These are phyloP conservation scores for Limenitis arthemis DNA, from an alignment of 2,888 invertebrate genomes.

Conservation along the genomic window DNA sequence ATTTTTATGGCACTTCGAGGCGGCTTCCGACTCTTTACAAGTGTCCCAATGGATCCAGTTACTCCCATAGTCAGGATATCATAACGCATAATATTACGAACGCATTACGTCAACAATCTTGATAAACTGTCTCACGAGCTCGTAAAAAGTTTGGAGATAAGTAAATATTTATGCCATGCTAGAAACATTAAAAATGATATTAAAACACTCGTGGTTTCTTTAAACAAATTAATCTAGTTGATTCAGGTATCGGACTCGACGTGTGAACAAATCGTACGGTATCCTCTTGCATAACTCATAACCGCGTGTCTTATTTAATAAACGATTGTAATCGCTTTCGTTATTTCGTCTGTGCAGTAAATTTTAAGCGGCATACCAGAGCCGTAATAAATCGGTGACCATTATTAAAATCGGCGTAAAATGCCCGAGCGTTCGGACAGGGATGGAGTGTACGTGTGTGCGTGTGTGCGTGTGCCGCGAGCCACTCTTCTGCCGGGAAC, in stretches of 20 bases:
- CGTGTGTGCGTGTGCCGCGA: constrained; percentile 17
- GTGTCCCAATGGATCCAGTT: constrained; percentile 46
- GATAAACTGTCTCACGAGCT: constrained; percentile 18
- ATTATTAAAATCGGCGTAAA: constrained; percentile 67
- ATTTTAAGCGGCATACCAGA: constrained; percentile 51
- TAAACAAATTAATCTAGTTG: constrained; percentile 26
- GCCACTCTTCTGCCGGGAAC: constrained; percentile 30
- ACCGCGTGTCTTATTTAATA: constrained; percentile 35
- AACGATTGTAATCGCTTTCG: constrained; percentile 52
- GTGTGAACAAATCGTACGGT: constrained; percentile 32
- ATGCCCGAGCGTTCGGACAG: constrained; percentile 58
- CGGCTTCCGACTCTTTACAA: constrained; percentile 55
- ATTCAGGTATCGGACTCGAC: constrained; percentile 43
- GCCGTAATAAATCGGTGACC: constrained; percentile 62
- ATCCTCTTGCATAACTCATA: constrained; percentile 5
- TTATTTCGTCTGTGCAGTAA: constrained; percentile 53
- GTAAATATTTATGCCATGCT: constrained; percentile 5
- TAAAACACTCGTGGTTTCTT: not conserved
- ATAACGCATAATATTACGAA: constrained; percentile 34
- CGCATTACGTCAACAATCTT: constrained; percentile 42
- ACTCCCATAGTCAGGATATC: constrained; percentile 46
- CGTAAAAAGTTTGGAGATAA: constrained; percentile 13
- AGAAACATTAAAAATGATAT: not conserved
- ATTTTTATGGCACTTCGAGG: constrained; percentile 59
- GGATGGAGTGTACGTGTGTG: constrained; percentile 31